A percentile compares a stretch with the other conserved stretches of the same genome.
Evolutionary conservation across 1,140 invertebrate species (phyloP).

Genomic region (Odontomachus brunneus): DNA sequence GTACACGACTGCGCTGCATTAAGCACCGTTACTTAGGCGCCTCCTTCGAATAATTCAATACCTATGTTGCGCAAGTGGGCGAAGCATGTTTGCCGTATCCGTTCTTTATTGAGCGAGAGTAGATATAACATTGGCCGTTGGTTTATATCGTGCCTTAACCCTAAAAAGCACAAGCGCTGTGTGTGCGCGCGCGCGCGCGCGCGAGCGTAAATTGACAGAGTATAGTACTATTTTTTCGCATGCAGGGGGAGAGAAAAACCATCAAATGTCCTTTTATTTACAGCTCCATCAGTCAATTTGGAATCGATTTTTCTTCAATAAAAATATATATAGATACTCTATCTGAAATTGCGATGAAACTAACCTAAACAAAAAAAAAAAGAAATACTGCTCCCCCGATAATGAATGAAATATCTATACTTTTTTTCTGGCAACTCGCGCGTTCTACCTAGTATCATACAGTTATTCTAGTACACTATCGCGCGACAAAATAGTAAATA

Average conservation of each 20-base stretch:
- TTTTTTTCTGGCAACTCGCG: constrained; percentile 12
- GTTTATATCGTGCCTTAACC: neutral
- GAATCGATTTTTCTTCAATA: neutral
- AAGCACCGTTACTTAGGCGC: neutral
- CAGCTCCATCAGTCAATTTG: neutral
- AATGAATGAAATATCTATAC: neutral
- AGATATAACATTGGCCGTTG: neutral
- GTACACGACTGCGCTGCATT: neutral
- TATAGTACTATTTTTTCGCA: neutral
- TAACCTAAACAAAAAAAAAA: neutral
- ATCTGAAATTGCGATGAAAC: neutral
- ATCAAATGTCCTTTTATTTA: neutral
- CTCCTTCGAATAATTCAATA: constrained; percentile 10
- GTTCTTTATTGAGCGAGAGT: neutral
- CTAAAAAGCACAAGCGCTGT: neutral
- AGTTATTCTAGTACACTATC: constrained; percentile 4
- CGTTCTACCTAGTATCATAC: neutral
- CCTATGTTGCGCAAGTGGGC: neutral
- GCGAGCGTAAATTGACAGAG: neutral
- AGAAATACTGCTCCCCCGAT: neutral
- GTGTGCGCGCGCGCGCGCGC: no score
- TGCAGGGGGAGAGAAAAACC: neutral
- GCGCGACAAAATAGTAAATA: neutral
- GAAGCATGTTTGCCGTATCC: neutral
- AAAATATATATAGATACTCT: neutral